These are phyloP conservation scores for Tolmerus cingulatus DNA, from an alignment of 2,888 invertebrate species.

Conservation along the genomic window DNA sequence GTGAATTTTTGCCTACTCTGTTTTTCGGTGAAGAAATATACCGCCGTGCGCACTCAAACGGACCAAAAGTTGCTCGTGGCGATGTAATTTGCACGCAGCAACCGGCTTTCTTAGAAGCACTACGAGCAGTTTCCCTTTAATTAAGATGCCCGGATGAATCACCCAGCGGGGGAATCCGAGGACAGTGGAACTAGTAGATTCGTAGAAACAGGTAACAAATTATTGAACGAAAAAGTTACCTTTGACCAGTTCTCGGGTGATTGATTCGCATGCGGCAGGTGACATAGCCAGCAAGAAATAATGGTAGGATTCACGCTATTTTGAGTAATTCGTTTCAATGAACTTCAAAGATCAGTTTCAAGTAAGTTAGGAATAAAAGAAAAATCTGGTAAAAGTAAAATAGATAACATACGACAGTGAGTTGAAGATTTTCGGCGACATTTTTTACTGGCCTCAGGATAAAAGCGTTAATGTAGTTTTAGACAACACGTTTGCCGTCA, in stretches of 20 bases:
- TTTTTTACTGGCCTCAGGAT: neutral
- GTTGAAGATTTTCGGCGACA: neutral
- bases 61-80: neutral
- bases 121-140: neutral
- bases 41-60: conserved; percentile 3
- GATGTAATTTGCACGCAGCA: conserved; percentile 11
- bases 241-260: neutral
- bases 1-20: neutral
- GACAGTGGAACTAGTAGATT: neutral
- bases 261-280: neutral
- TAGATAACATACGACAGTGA: neutral
- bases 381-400: neutral
- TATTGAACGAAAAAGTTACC: neutral
- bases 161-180: neutral
- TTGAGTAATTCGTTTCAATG: neutral
- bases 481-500: neutral
- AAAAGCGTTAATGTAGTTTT: neutral
- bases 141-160: neutral
- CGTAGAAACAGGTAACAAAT: neutral
- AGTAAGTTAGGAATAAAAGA: neutral
- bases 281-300: neutral
- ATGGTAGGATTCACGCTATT: neutral
- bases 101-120: neutral
- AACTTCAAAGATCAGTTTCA: neutral
- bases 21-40: conserved; percentile 21